These are phyloP conservation scores for Zalophus californianus DNA, from an alignment of 2,797 vertebrate species.

Conservation along the genomic window DNA sequence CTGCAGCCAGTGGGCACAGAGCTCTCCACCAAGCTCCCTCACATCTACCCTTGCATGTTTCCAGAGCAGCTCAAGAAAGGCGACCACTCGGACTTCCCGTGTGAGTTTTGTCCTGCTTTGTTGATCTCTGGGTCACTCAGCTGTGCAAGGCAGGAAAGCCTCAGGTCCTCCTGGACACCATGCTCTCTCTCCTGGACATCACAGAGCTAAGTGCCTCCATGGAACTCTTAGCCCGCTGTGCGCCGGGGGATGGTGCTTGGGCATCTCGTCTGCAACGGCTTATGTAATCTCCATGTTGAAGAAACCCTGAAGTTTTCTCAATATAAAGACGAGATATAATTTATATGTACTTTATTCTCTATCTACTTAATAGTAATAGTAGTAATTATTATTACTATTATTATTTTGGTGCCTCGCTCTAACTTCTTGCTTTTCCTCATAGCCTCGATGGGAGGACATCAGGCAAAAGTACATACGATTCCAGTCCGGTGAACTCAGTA, in stretches of 20 bases:
- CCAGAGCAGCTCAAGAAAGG: not conserved
- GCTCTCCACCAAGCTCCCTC: rapidly evolving
- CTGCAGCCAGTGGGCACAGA: no score
- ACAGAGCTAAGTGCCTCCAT: not conserved
- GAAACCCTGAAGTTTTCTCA: not conserved
- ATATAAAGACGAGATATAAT: not conserved
- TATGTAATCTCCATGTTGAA: not conserved
- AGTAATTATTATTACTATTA: not conserved
- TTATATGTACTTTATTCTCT: not conserved
- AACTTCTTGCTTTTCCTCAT: not conserved
- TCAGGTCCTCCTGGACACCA: not conserved
- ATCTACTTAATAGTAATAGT: not conserved
- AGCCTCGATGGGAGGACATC: no score
- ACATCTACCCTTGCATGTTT: not conserved
- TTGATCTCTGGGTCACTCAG: no score
- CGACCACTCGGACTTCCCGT: rapidly evolving
- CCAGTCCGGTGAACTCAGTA: not conserved
- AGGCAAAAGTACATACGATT: not conserved
- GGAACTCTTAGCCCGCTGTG: rapidly evolving
- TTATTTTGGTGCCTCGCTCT: not conserved
- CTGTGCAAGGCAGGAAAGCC: not conserved
- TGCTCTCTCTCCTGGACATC: not conserved
- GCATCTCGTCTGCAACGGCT: not conserved
- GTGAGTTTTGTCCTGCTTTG: not conserved
- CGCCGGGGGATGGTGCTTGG: not conserved